Percentiles rank a stretch among this genome's conserved stretches.
Evolutionary conservation across 1,140 invertebrate species (phyloP).

Genomic region (Drosophila carrolli): DNA sequence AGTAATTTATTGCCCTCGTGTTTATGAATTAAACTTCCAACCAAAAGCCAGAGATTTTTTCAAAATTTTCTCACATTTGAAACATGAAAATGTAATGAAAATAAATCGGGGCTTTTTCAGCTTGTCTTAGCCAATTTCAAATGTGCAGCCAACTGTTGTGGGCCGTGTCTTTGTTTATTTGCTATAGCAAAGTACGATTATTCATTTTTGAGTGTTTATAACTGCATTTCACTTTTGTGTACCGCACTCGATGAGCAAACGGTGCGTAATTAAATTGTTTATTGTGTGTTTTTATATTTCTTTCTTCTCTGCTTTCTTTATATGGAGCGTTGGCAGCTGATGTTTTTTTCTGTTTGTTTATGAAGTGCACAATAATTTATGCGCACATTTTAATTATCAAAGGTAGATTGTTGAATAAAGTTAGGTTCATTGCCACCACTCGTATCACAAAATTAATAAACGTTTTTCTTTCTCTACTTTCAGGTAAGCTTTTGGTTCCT

Average conservation of each 20-base stretch:
- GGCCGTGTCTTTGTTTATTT: conserved; percentile 47
- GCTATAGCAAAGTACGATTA: conserved; percentile 57
- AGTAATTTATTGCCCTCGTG: conserved; percentile 55
- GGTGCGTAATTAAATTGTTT: conserved; percentile 69
- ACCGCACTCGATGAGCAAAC: conserved; percentile 28
- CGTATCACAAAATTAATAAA: conserved; percentile 22
- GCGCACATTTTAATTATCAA: conserved; percentile 52
- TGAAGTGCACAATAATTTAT: conserved; percentile 44
- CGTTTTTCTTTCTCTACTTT: conserved; percentile 21
- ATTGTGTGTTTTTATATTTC: conserved; percentile 47
- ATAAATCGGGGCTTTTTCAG: background rate
- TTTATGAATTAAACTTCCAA: conserved; percentile 38
- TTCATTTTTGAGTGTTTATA: conserved; percentile 57
- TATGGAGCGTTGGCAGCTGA: conserved; percentile 13
- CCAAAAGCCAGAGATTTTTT: conserved; percentile 8
- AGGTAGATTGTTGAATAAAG: conserved; percentile 25
- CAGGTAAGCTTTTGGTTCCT: conserved; percentile 34
- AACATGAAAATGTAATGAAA: conserved; percentile 36
- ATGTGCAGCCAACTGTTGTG: conserved; percentile 70
- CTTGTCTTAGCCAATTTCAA: conserved; percentile 43
- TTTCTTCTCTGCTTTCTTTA: conserved; percentile 45
- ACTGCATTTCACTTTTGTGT: conserved; percentile 74
- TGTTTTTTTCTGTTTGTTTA: conserved; percentile 15
- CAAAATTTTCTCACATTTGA: conserved; percentile 45
- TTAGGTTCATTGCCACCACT: conserved; percentile 41